Evolutionary conservation across 2,888 invertebrate genomes (phyloP).

Genomic region (Orgyia antiqua): DNA sequence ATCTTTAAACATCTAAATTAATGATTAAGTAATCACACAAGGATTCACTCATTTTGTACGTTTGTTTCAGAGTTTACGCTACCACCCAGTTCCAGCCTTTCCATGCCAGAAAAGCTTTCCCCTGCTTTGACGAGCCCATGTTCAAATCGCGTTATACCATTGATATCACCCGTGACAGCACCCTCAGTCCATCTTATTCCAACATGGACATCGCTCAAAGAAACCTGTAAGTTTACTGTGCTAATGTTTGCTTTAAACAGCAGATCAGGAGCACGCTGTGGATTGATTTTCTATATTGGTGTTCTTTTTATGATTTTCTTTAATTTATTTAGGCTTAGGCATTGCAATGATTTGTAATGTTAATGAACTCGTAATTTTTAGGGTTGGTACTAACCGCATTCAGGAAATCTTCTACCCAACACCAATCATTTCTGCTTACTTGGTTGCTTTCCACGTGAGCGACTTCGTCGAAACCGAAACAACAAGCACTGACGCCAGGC

Average conservation of each 20-base stretch:
- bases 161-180: slow-evolving; percentile 78
- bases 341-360: no score
- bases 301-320: no score
- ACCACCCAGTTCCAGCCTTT: slow-evolving; percentile 89
- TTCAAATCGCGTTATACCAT: slow-evolving; percentile 87
- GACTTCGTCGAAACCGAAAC: slow-evolving; percentile 75
- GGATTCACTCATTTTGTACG: no score
- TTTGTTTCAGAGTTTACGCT: slow-evolving; percentile 53
- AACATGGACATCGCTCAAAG: slow-evolving; percentile 79
- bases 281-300: no score
- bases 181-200: slow-evolving; percentile 74
- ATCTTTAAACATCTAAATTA: no score
- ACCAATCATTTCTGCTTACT: slow-evolving; percentile 87
- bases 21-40: no score
- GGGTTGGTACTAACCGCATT: slow-evolving; percentile 29
- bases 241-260: no score
- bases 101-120: slow-evolving; percentile 89
- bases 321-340: no score
- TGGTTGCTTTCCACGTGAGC: slow-evolving; percentile 91
- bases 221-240: slow-evolving; percentile 40
- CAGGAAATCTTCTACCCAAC: slow-evolving; percentile 75
- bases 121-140: slow-evolving; percentile 92
- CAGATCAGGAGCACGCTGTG: no score
- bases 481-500: slow-evolving; percentile 40
- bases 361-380: no score